Evolutionary conservation across 1,140 invertebrate species (phyloP), one percentile per base, ranked within the genome.

Genomic region (Drosophila leontia): DNA sequence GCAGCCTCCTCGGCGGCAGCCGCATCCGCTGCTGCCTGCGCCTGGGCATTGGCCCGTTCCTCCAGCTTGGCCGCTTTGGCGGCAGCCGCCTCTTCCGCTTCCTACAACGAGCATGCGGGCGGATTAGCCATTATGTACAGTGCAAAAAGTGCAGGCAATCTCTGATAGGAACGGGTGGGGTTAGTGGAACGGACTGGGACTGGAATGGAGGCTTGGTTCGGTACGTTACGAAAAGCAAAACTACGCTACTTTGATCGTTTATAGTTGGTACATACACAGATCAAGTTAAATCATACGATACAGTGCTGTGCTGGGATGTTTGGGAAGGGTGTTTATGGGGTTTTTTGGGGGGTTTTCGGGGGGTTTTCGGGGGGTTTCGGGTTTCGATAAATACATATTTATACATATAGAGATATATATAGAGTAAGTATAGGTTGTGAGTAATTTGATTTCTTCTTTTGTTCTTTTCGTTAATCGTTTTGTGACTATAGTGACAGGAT

Each of bases 1-100:
- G 94, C 94, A n/a, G 95, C 95, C 80, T 94, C 94, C 29, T 94
- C 95, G 26, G 94, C 94, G 34, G 94, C 94, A 19, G 94, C 94
- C 42, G 94, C 94, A 37, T 95, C 95, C 61, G 94, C 94, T 26
- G 94, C 95, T n/a, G 94, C 94, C 23, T 94, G 94, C 29, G 95
- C 95, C 32, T 95, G 94, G 69, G 95, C 95, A 60, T 94, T 95
- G 76, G 95, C 95, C n/a, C 94, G 93, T n/a, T 95, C 95, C 78
- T 96, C 96, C 72, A 95, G 92, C 92, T 96, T 96, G 70, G 96
- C 95, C 69, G 95, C 95, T 84, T 95, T 96, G 53, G 96, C 96
- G 81, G 95, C 93, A 53, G 96, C 96, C 56, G 96, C 96, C 87
- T 97, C 96, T 93, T 97, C 96, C 1, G 96, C 97, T 95, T 97